Conservation (phyloP, 2,113 vertebrate genomes). For the Sinocyclocheilus maitianheensis region DNA sequence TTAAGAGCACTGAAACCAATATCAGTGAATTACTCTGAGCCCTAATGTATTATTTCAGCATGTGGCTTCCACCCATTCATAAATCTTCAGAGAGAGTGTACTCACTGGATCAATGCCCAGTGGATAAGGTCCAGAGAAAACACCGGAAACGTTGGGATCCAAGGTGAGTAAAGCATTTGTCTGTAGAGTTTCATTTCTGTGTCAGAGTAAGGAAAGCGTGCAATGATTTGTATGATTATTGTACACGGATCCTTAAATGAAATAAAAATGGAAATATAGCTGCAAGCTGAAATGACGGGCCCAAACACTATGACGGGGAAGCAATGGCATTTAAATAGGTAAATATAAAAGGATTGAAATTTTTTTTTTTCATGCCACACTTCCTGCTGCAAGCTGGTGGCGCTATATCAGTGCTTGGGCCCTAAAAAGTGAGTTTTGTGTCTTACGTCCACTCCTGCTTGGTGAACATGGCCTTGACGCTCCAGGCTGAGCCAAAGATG, state of each 20-base stretch:
- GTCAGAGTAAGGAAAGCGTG: neutral
- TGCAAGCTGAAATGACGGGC: too few species aligned
- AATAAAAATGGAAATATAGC: too few species aligned
- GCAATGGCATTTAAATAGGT: neutral
- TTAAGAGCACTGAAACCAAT: neutral
- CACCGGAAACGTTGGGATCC: conserved; percentile 88
- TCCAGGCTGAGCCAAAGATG: conserved; percentile 96
- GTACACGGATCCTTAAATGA: too few species aligned
- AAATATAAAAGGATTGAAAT: neutral
- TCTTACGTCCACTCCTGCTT: conserved; percentile 91
- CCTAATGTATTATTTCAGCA: neutral
- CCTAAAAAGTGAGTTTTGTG: neutral
- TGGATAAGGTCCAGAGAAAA: conserved; percentile 89
- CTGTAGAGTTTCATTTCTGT: conserved; percentile 77
- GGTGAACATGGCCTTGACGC: conserved; percentile 88
- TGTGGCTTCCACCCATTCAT: neutral
- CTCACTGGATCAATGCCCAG: conserved; percentile 96
- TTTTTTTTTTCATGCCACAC: neutral
- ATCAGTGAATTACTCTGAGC: neutral
- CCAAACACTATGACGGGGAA: neutral
- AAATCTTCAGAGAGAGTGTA: conserved; percentile 31
- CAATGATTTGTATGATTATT: neutral
- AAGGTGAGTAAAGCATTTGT: conserved; percentile 77
- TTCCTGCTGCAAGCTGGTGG: neutral
- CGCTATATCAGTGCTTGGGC: neutral